phyloP scores from a whole-genome alignment of 2,113 vertebrate species.

The Origma solitaria region DNA sequence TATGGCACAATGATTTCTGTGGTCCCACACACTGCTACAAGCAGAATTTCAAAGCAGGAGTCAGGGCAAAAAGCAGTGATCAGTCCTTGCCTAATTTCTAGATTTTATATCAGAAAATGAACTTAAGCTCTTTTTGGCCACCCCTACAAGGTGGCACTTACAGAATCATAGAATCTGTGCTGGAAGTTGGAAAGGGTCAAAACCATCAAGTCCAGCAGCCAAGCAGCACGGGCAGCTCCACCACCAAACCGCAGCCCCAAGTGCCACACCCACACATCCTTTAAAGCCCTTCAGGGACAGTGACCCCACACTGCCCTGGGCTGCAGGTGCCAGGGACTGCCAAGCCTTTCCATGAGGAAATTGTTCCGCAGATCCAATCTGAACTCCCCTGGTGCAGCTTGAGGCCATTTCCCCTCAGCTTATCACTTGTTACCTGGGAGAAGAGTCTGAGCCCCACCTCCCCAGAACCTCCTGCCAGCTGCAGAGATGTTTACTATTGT shows the following conservation, averaged over 20 bases:
- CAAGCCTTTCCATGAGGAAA: accelerated
- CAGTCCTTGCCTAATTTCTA: background rate
- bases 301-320: background rate
- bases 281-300: too few relatives aligned
- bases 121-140: background rate
- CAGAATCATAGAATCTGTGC: accelerated
- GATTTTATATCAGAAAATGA: background rate
- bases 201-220: accelerated
- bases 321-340: background rate
- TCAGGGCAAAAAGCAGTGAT: accelerated
- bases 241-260: background rate
- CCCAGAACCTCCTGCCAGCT: background rate
- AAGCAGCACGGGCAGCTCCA: background rate
- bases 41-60: background rate
- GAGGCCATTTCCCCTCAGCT: background rate
- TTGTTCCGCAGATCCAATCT: background rate
- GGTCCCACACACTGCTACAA: background rate
- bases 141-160: background rate
- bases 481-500: accelerated
- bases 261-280: too few relatives aligned
- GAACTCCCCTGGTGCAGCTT: background rate
- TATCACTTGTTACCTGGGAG: too few relatives aligned
- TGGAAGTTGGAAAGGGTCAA: background rate
- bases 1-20: accelerated
- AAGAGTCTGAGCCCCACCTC: background rate